Evolutionary conservation across 2,113 vertebrate species (phyloP).

Genomic region (Oreochromis niloticus): DNA sequence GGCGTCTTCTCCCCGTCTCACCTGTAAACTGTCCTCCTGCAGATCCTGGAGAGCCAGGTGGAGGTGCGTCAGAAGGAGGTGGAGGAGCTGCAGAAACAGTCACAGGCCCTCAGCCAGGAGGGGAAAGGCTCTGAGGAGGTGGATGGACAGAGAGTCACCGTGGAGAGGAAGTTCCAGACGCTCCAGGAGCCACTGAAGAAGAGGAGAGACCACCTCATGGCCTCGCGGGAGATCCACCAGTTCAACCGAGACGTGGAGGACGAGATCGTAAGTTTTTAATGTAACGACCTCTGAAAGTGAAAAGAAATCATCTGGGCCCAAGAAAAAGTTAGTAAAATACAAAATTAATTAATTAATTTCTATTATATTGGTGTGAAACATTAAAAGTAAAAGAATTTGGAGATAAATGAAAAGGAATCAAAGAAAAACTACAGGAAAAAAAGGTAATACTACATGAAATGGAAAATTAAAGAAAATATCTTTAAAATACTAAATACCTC

Average conservation of each 20-base stretch:
- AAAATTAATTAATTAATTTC: accelerated
- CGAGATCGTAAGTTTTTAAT: slow-evolving; percentile 80
- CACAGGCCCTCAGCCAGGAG: slow-evolving; percentile 85
- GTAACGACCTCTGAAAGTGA: background rate
- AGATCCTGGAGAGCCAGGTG: slow-evolving; percentile 95
- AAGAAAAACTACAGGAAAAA: background rate
- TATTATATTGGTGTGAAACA: background rate
- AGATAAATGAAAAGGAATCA: background rate
- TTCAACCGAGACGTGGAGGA: slow-evolving; percentile 93
- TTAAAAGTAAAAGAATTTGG: background rate
- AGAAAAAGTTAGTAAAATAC: accelerated
- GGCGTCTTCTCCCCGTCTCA: background rate
- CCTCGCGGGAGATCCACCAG: slow-evolving; percentile 93
- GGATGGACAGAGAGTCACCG: slow-evolving; percentile 83
- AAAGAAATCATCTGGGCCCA: background rate
- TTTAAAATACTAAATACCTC: no score
- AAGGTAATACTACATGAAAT: background rate
- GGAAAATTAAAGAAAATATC: background rate
- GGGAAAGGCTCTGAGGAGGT: slow-evolving; percentile 93
- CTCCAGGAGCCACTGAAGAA: slow-evolving; percentile 84
- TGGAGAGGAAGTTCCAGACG: slow-evolving; percentile 86
- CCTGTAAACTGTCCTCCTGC: background rate
- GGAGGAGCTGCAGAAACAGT: slow-evolving; percentile 78
- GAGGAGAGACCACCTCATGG: slow-evolving; percentile 86
- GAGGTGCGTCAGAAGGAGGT: slow-evolving; percentile 94